phyloP scores from a whole-genome alignment of 2,113 vertebrate species.

The Colistium nudipinnis region DNA sequence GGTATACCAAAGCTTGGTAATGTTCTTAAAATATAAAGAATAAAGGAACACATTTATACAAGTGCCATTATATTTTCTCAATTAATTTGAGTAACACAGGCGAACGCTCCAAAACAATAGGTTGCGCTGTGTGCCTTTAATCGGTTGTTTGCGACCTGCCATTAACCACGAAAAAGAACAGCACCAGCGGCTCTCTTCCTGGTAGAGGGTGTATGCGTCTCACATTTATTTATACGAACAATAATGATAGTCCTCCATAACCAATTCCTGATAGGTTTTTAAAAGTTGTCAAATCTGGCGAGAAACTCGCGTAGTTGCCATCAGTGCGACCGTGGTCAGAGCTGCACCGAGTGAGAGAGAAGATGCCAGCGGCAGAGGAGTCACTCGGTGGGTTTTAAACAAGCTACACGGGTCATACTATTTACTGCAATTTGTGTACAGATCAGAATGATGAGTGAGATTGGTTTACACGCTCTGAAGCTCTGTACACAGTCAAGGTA shows the following conservation, averaged over 20 bases:
- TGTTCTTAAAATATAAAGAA: too few relatives aligned
- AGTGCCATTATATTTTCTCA: too few relatives aligned
- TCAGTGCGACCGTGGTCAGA: not conserved
- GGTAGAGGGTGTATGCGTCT: too few relatives aligned
- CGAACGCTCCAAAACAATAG: conserved; percentile 20
- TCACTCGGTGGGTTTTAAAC: conserved; percentile 55
- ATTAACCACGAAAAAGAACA: not conserved
- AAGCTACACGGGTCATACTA: not conserved
- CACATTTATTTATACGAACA: too few relatives aligned
- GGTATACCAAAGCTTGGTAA: too few relatives aligned
- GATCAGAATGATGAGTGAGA: not conserved
- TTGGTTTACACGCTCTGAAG: not conserved
- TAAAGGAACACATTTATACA: too few relatives aligned
- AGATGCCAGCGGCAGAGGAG: conserved; percentile 69
- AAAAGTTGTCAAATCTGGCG: not conserved
- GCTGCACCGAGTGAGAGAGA: not conserved
- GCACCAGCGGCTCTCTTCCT: not conserved
- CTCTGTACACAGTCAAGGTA: not conserved
- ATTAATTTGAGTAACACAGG: conserved; percentile 75
- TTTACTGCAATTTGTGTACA: not conserved
- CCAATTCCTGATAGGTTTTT: not conserved
- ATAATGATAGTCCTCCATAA: too few relatives aligned
- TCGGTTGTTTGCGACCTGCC: too few relatives aligned
- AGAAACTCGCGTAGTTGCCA: not conserved
- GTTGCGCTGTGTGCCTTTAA: conserved; percentile 6